Base-by-base conservation (phyloP, 2,888 invertebrate species). In the Dryococelus australis region DNA sequence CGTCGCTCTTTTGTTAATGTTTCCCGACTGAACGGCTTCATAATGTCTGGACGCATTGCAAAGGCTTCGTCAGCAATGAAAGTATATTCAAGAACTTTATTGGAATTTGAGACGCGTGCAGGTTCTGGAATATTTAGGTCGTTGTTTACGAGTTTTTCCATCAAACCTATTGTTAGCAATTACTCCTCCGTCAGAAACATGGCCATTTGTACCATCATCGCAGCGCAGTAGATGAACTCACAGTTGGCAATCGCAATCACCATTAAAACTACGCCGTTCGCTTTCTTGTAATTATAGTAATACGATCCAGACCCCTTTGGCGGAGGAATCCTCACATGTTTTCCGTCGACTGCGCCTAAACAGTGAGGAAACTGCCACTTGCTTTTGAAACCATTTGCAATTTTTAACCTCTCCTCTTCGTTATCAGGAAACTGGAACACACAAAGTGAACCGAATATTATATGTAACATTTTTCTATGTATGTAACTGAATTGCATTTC, bases 271-370 rank as follows among this genome's bases (percentile, higher is more conserved):
- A 65, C 16, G 16, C 10, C 16, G 24, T 65, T 8, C 16, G 65
- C 16, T 65, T 65, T 65, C 43, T 86, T 86, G 80, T 86, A 86
- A 80, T 86, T 86, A 26, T 20, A 86, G 43, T 81, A 86, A 28
- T 86, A 78, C 5, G 86, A 86, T 10, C 86, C 80, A 80, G 43
- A 24, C 6, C 43, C 43, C 43, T 27, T 80, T 28, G 86, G 86
- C 2, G 86, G 86, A 8, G 80, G 87, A 87, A 90, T 90, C 65
- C 84, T 87, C 27, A 91, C 88, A 89, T 90, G 91, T 88, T 91
- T 91, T 28, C 90, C 90, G 24, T 65, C 65, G 24, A 65, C 24
- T 65, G 65, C 65, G 20, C 65, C 65, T 65, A 65, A 65, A 24
- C 65, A 65, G 24, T 65, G 65, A 5, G 65, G 65, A 24, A 65